Evolutionary conservation across 2,113 vertebrate species (phyloP), one percentile per base, ranked within the genome.

Genomic region (Gasterosteus aculeatus): DNA sequence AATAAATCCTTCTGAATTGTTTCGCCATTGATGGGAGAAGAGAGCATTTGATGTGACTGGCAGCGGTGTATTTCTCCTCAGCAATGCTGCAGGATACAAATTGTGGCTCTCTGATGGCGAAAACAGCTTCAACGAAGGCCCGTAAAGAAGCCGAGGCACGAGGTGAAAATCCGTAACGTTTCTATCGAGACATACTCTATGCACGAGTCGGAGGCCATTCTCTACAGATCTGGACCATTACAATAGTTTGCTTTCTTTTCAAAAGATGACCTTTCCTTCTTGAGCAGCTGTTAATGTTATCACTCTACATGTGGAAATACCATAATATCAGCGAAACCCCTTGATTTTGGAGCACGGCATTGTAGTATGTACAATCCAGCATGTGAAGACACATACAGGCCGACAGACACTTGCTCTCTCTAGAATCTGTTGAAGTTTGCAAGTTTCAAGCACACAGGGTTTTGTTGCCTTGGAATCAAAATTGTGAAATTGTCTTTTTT

Each of bases 391-490:
- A 10, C 44, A 65, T 16, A 35, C 31, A 22, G 46, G 29, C 8
- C 44, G 57, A 62, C 60, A 85, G 77, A 69, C 73, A 54, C 22
- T 78, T 16, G 18, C 77, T 90, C 61, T 82, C 85, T 80, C 72
- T 84, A 87, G 88, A 84, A 92, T 92, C 82, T 90, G 87, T 91
- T 91, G 54, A 81, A 91, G 71, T 87, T 79, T 92, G 81, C 83
- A 86, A 78, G 78, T 87, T 88, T 89, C 83, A 87, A 90, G 77
- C 81, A 67, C 22, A 66, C 72, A 88, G 75, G 87, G 58, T 90
- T 92, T 90, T 86, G 79, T 88, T 87, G 74, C 75, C 83, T 79
- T 82, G 81, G 84, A 91, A 86, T 81, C 58, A 83, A 90, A 82
- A 89, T 90, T 87, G 83, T 86, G 53, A 88, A 85, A 87, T 84